phyloP scores from a whole-genome alignment of 1,140 invertebrate genomes.

The Plodia interpunctella region DNA sequence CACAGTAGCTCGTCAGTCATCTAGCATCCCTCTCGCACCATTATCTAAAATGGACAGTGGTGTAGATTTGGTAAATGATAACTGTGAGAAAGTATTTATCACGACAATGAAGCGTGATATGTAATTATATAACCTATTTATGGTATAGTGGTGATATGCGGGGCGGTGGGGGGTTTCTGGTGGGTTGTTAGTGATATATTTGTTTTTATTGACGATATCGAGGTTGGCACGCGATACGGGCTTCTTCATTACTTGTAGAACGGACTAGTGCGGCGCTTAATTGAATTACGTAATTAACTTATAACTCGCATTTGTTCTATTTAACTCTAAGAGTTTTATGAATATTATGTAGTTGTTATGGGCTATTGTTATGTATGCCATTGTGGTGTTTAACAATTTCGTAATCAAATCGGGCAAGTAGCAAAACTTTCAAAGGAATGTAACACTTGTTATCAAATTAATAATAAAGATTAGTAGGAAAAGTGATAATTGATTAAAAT shows the following conservation, averaged over 20 bases:
- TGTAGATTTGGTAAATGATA: conserved; percentile 77
- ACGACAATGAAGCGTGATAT: conserved; percentile 73
- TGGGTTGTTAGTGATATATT: conserved; percentile 52
- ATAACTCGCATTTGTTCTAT: not conserved
- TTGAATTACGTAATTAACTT: conserved; percentile 59
- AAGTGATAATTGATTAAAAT: no score
- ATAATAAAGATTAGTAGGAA: no score
- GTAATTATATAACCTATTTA: conserved; percentile 75
- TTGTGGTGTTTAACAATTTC: no score
- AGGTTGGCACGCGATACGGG: conserved; percentile 58
- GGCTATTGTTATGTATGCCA: no score
- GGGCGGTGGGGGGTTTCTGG: conserved; percentile 20
- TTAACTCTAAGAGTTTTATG: not conserved
- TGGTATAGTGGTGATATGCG: conserved; percentile 45
- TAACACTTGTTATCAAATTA: no score
- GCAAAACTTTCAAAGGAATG: no score
- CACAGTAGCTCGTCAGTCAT: conserved; percentile 22
- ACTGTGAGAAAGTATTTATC: conserved; percentile 77
- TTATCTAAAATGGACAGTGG: conserved; percentile 76
- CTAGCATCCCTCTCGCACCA: conserved; percentile 55
- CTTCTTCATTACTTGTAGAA: conserved; percentile 54
- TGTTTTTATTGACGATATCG: conserved; percentile 57
- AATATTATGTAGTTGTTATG: not conserved
- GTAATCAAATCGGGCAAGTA: no score
- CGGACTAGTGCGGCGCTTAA: conserved; percentile 36